Base-by-base conservation (phyloP, 2,888 invertebrate genomes). In the Spisula solida region DNA sequence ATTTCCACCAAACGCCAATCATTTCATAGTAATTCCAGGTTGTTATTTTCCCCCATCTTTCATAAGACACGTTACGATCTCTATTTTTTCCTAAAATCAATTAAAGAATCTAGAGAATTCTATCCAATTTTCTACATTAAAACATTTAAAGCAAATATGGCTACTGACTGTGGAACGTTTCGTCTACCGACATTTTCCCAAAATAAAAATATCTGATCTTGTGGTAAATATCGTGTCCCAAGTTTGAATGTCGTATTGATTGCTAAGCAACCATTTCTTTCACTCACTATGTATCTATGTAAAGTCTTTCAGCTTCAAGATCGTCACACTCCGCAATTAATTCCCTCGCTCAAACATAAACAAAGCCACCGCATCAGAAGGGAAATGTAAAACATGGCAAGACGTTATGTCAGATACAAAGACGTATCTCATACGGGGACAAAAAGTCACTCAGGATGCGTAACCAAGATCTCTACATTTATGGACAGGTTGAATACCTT, bases 291-390 rank as follows among this genome's bases (percentile, higher is more conserved):
- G 31, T 75, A 75, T 75, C 75, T 75, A 75, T 18, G 75, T 31
- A 34, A 75, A 75, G 75, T 75, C 75, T 75, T 34, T 31, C 0
- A 31, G 34, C 75, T 34, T 5, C 34, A 16, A 75, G 31, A 18
- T 34, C 25, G 75, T 75, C 75, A 75, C 75, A 75, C 34, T 31
- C 75, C 31, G 18, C 75, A 75, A 75, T 75, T 75, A 75, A 75
- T 75, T 75, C 31, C 18, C 75, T 75, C 34, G 10, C 25, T 8
- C 25, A 66, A 60, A 66, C 60, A 66, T 66, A 66, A 66, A 66
- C 60, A 66, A 66, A 66, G 25, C 60, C n/a, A 0, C 1, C 4
- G 25, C 25, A 66, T 66, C 60, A 66, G 60, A 25, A 25, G 25
- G 25, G 60, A 66, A 66, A 66, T 25, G 60, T 66, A 66, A 66